Percentiles rank a stretch among this genome's conserved stretches.
phyloP scores from a whole-genome alignment of 2,888 invertebrate genomes.

The Pachydiplax longipennis region DNA sequence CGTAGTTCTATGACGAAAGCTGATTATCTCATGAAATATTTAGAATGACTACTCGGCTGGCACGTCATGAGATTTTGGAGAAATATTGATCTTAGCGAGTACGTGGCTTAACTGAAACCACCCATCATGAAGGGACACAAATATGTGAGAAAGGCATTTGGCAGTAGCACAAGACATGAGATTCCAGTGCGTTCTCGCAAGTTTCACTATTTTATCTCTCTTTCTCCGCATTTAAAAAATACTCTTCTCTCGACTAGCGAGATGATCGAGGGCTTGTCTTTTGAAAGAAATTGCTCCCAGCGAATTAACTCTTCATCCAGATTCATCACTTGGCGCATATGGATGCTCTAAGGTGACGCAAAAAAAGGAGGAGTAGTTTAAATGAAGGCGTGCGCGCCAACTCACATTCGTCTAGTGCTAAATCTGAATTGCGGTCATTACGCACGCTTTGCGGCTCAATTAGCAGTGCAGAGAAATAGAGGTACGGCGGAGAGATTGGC shows the following conservation, averaged over 20 bases:
- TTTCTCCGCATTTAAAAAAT: not conserved
- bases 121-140: too few species aligned
- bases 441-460: conserved; percentile 17
- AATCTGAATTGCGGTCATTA: conserved; percentile 2
- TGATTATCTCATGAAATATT: too few species aligned
- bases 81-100: too few species aligned
- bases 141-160: too few species aligned
- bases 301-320: not conserved
- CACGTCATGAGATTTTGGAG: too few species aligned
- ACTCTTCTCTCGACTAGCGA: not conserved
- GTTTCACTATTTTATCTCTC: not conserved
- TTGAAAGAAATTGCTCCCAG: not conserved
- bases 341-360: not conserved
- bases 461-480: not conserved
- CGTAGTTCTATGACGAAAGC: too few species aligned
- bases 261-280: not conserved
- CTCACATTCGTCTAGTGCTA: not conserved
- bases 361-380: not conserved
- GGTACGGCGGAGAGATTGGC: conserved; percentile 18
- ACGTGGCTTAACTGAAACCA: too few species aligned
- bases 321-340: not conserved
- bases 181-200: not conserved
- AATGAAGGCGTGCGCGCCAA: not conserved
- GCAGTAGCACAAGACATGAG: too few species aligned
- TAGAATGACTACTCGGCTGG: too few species aligned